A percentile compares a stretch with the other conserved stretches of the same genome.
Evolutionary conservation across 1,140 invertebrate genomes (phyloP).

Genomic region (Telenomus remus): DNA sequence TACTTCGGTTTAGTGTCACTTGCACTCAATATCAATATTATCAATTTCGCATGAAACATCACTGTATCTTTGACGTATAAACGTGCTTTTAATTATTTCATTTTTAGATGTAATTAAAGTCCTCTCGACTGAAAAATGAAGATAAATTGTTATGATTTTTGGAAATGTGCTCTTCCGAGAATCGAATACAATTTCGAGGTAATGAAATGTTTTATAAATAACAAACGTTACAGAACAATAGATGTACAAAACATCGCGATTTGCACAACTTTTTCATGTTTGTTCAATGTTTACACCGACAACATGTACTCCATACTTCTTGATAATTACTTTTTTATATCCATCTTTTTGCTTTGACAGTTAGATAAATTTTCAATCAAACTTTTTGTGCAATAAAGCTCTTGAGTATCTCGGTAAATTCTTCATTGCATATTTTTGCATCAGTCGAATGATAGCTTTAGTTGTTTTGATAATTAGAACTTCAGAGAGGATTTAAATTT

Average conservation of each 20-base stretch:
- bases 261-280: constrained; percentile 1
- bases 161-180: no score
- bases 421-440: no score
- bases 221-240: not conserved
- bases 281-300: not conserved
- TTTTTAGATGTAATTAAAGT: not conserved
- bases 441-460: no score
- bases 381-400: not conserved
- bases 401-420: not conserved
- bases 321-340: not conserved
- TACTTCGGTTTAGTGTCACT: not conserved
- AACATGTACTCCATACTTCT: constrained; percentile 2
- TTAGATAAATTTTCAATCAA: not conserved
- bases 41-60: constrained; percentile 21
- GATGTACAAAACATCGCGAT: not conserved
- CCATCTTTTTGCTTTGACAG: not conserved
- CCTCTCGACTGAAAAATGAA: no score
- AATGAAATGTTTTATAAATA: not conserved
- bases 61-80: not conserved
- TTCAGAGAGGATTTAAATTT: no score
- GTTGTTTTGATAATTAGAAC: no score
- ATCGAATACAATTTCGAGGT: no score
- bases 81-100: not conserved
- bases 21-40: constrained; percentile 7
- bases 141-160: no score